Base-by-base conservation (phyloP, 2,113 vertebrate genomes). In the Cheirogaleus medius region DNA sequence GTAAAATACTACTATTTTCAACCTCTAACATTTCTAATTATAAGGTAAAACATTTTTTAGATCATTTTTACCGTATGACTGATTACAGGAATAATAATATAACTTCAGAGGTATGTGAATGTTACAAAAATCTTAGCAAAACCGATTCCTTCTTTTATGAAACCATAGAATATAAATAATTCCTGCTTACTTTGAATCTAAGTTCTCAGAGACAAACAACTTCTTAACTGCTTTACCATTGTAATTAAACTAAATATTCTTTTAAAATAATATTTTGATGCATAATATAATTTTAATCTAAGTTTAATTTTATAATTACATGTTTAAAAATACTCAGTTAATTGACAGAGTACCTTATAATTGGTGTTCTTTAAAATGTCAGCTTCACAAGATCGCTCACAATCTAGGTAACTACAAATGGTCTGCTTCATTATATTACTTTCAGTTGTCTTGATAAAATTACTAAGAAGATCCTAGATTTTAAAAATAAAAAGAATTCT, bases 381-480 rank as follows among this genome's bases (percentile, higher is more conserved):
- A 90, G 97, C 88, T 97, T 98, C 98, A 90, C 98, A 98, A 95
- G 97, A 97, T 77, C 98, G 60, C 44, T 98, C 97, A 97, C 98
- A 98, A 93, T 97, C 97, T 90, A 97, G 87, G 9, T 94, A 98
- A 88, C 98, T 98, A 58, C 98, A 97, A 93, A 98, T 95, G 11
- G 96, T 96, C 84, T 95, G 86, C 89, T 95, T 98, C 95, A 94
- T 96, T 97, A 98, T 97, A 56, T 97, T 94, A 94, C 9, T 90
- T 97, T 98, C 97, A 97, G 96, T 97, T 92, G 76, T 96, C 87
- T 92, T 97, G 87, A 97, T 98, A 94, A 95, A 95, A 93, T 96
- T 94, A 78, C 82, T 66, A 52, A 98, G 98, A 85, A 94, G 74
- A 95, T 96, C 95, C 98, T 98, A 88, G 54, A 92, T 90, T 94